Evolutionary conservation across 2,797 vertebrate species (phyloP).

Genomic region (Toxotes lorentzi): DNA sequence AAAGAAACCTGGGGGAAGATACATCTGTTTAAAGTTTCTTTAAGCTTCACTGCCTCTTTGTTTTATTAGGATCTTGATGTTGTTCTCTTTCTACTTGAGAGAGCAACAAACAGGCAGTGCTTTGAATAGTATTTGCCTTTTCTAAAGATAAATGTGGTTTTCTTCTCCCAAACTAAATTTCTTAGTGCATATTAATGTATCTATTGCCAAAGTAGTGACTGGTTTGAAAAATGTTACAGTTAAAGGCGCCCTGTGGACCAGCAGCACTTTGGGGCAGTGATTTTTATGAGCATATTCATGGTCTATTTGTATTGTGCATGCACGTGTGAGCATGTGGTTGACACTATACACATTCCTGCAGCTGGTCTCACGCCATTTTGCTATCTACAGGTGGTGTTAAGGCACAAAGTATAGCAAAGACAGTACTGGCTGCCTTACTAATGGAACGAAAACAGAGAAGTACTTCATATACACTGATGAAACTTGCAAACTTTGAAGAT

Average conservation of each 20-base stretch:
- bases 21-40: conserved; percentile 62
- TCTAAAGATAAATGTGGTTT: not conserved
- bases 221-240: not conserved
- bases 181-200: not conserved
- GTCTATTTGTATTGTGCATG: not conserved
- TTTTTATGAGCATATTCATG: not conserved
- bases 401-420: not conserved
- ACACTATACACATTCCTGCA: not conserved
- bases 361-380: not conserved
- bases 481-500: not conserved
- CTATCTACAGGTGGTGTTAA: not conserved
- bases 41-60: conserved; percentile 39
- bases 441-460: not conserved
- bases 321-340: not conserved
- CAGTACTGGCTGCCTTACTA: not conserved
- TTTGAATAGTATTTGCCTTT: conserved; percentile 12
- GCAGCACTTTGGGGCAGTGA: too few relatives aligned
- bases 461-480: not conserved
- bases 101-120: conserved; percentile 7
- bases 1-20: conserved; percentile 55
- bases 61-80: conserved; percentile 38
- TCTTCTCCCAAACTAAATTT: not conserved
- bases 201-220: too few relatives aligned
- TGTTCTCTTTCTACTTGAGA: conserved; percentile 44
- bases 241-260: not conserved